These are phyloP conservation scores for Pyrocephalus nanus DNA, from an alignment of 2,797 vertebrate species.

Conservation along the genomic window DNA sequence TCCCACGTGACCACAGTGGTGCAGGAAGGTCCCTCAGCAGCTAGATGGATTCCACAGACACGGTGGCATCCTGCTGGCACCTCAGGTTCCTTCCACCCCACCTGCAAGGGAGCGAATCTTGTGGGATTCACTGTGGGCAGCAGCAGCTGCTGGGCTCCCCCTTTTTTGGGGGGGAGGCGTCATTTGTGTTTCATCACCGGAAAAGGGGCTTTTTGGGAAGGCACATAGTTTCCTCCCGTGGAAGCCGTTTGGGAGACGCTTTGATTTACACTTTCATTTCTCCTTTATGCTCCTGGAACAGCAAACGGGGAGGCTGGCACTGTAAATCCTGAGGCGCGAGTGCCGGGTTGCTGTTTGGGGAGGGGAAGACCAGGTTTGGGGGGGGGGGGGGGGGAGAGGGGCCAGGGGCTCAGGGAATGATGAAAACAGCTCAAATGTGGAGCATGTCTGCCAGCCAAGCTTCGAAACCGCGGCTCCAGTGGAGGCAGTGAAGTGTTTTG, in stretches of 20 bases:
- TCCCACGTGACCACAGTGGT: neutral
- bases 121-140: neutral
- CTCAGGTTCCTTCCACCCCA: neutral
- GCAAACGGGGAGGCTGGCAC: neutral
- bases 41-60: rapidly evolving
- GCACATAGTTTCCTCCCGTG: rapidly evolving
- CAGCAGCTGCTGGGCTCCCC: rapidly evolving
- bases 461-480: rapidly evolving
- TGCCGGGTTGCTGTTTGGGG: rapidly evolving
- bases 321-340: neutral
- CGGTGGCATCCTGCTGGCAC: neutral
- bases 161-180: neutral
- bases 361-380: neutral
- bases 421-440: neutral
- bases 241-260: rapidly evolving
- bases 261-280: slow-evolving; percentile 15
- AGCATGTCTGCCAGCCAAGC: neutral
- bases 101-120: neutral
- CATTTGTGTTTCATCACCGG: rapidly evolving
- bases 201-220: neutral
- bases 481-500: neutral
- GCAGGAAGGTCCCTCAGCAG: neutral
- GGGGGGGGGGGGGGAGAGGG: neutral
- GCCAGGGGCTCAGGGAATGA: neutral
- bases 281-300: neutral